phyloP scores from a whole-genome alignment of 2,888 invertebrate genomes.

The Agrochola lychnidis region DNA sequence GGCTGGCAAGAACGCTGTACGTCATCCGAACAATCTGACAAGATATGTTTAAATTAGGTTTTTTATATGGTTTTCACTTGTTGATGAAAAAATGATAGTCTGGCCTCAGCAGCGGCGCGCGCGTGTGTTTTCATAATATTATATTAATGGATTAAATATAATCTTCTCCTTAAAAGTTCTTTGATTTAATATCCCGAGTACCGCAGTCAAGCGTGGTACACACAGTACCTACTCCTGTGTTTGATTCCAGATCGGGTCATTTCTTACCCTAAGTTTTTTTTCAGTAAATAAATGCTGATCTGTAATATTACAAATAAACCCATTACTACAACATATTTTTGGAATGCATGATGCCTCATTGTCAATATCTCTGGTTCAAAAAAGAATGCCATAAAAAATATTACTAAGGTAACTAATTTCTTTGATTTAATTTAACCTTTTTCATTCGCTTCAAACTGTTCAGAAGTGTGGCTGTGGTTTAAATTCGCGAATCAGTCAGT shows the following conservation, averaged over 20 bases:
- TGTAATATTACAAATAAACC: neutral
- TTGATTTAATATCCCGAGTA: no score
- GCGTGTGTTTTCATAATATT: no score
- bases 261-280: neutral
- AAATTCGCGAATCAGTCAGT: constrained; percentile 37
- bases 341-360: neutral
- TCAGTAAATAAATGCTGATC: neutral
- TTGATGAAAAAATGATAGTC: no score
- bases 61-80: no score
- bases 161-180: no score
- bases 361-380: neutral
- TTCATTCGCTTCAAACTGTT: constrained; percentile 39
- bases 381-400: neutral
- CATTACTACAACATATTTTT: neutral
- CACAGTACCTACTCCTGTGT: neutral
- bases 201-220: no score
- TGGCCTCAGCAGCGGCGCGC: no score
- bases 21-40: no score
- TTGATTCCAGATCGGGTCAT: neutral
- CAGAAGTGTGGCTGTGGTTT: constrained; percentile 27
- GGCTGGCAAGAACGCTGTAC: no score
- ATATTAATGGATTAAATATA: no score
- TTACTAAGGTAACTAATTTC: neutral
- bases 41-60: no score
- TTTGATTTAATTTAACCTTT: constrained; percentile 3